Conservation (phyloP, 1,140 invertebrate species). For the Carposina sasakii region DNA sequence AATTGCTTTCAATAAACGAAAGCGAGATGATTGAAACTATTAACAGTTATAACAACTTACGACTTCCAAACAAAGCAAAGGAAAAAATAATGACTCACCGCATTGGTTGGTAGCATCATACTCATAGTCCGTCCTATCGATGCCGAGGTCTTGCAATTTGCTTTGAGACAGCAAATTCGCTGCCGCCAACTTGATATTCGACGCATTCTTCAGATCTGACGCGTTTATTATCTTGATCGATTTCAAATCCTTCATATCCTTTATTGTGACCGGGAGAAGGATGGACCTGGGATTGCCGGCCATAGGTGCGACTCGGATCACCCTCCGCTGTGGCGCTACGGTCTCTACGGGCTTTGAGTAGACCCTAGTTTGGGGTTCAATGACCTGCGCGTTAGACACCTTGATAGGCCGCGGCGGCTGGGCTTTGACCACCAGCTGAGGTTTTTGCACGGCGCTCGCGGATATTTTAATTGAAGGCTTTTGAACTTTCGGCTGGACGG, state of each 20-base stretch:
- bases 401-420: conserved; percentile 60
- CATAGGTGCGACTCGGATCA: conserved; percentile 73
- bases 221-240: conserved; percentile 83
- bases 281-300: conserved; percentile 77
- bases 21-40: no score
- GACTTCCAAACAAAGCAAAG: no score
- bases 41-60: no score
- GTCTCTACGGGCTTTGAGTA: conserved; percentile 60
- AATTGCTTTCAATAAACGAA: no score
- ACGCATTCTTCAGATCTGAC: conserved; percentile 70
- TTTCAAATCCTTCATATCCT: conserved; percentile 78
- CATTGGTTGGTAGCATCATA: conserved; percentile 51
- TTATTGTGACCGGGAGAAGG: conserved; percentile 78
- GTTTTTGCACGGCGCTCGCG: conserved; percentile 39
- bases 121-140: conserved; percentile 50
- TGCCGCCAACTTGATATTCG: conserved; percentile 71
- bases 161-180: conserved; percentile 65
- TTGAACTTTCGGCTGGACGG: conserved; percentile 62
- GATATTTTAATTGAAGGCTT: conserved; percentile 49
- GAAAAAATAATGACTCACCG: conserved; percentile 46
- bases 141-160: conserved; percentile 57
- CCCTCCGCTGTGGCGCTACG: conserved; percentile 63
- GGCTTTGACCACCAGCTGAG: conserved; percentile 59
- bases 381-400: conserved; percentile 59
- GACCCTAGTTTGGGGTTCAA: conserved; percentile 55